These are phyloP conservation scores for Xanthia icteritia DNA, from an alignment of 2,888 invertebrate genomes.

Conservation along the genomic window DNA sequence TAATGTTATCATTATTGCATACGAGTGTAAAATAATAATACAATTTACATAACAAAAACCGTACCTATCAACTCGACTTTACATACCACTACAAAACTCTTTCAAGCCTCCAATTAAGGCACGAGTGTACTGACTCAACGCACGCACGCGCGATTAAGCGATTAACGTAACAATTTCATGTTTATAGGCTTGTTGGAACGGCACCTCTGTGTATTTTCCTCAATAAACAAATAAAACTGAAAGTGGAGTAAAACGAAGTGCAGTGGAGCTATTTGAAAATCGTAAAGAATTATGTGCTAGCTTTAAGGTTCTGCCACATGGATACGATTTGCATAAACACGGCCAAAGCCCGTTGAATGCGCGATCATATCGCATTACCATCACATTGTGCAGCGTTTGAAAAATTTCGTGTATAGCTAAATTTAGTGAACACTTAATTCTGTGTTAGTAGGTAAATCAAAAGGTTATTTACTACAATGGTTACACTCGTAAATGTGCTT, in stretches of 20 bases:
- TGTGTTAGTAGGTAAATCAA: not conserved
- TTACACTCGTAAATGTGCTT: not conserved
- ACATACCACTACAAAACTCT: conserved; percentile 18
- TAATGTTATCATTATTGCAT: conserved; percentile 2
- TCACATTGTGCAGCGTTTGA: conserved; percentile 12
- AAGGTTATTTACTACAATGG: not conserved
- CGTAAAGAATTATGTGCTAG: conserved; percentile 41
- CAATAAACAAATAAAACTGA: conserved; percentile 49
- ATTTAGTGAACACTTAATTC: conserved; percentile 9
- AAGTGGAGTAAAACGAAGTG: conserved; percentile 41
- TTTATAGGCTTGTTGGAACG: conserved; percentile 45
- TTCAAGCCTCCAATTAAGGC: conserved; percentile 35
- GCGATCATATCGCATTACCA: conserved; percentile 15
- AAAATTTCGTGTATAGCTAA: conserved; percentile 18
- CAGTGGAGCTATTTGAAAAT: conserved; percentile 39
- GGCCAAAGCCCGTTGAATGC: conserved; percentile 11
- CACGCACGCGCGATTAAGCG: conserved; percentile 50
- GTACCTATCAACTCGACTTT: conserved; percentile 2
- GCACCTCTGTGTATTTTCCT: conserved; percentile 41
- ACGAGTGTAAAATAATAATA: conserved; percentile 19
- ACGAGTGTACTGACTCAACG: conserved; percentile 13
- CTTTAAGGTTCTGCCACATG: conserved; percentile 28
- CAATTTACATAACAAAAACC: conserved; percentile 7
- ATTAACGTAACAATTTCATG: conserved; percentile 51
- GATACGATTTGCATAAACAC: conserved; percentile 50